phyloP scores from a whole-genome alignment of 2,888 invertebrate species.

The Drosophila stalkeri region DNA sequence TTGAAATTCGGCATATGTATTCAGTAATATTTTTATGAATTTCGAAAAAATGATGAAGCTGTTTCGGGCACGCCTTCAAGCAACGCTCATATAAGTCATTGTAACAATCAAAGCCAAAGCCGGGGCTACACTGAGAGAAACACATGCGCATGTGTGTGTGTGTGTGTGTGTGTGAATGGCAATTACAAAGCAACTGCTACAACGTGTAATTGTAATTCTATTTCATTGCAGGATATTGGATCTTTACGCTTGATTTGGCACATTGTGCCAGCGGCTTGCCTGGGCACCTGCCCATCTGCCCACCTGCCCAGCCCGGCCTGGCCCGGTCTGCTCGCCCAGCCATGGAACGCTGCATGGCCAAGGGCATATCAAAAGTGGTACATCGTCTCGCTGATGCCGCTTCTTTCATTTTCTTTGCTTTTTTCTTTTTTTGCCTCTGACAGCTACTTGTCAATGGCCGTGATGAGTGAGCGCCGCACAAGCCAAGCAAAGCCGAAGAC shows the following conservation, averaged over 20 bases:
- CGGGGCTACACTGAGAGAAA: conserved; percentile 62
- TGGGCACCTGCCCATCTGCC: conserved; percentile 1
- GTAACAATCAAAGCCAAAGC: conserved; percentile 64
- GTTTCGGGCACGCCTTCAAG: background rate
- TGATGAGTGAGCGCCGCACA: conserved; percentile 68
- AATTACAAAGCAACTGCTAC: conserved; percentile 21
- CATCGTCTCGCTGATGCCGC: conserved; percentile 52
- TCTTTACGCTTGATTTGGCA: conserved; percentile 77
- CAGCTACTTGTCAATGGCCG: conserved; percentile 78
- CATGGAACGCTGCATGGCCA: conserved; percentile 37
- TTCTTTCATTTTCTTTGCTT: conserved; percentile 15
- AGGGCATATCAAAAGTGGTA: conserved; percentile 71
- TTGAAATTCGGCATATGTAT: background rate
- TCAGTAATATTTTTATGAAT: background rate
- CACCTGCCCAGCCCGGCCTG: conserved; percentile 13
- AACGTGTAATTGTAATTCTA: conserved; percentile 72
- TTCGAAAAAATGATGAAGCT: background rate
- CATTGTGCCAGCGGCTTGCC: conserved; percentile 55
- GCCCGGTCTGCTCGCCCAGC: background rate
- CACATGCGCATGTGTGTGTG: background rate
- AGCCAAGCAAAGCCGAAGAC: conserved; percentile 7
- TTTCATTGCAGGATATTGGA: conserved; percentile 77
- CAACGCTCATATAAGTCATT: conserved; percentile 1
- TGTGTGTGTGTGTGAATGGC: background rate
- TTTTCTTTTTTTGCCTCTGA: conserved; percentile 55